These are phyloP conservation scores for Porites divaricata DNA, from an alignment of 92 coral and sea anemone species.

Conservation along the genomic window DNA sequence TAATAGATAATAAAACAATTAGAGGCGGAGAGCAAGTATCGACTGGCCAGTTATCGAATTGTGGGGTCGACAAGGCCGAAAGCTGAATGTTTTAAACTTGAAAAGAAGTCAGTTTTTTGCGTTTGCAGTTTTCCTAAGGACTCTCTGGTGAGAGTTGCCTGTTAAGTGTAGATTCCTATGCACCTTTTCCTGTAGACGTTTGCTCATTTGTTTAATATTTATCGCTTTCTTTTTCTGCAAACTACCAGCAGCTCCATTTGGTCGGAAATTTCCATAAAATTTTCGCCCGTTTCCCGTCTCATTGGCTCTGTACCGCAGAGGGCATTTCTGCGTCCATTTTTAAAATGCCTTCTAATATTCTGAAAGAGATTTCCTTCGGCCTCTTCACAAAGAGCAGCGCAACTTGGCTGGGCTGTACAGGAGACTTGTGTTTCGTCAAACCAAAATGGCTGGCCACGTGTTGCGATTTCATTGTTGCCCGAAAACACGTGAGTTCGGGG, in stretches of 20 bases:
- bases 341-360: background rate
- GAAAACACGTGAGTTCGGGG: background rate
- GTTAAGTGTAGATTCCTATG: no score
- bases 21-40: no score
- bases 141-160: no score
- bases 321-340: slow-evolving; percentile 9
- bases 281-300: background rate
- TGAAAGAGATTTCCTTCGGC: background rate
- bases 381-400: background rate
- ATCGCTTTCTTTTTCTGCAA: slow-evolving; percentile 3
- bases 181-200: no score
- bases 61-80: no score
- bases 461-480: background rate
- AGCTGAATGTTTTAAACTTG: no score
- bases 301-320: background rate
- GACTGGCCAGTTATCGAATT: no score
- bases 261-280: background rate
- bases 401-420: background rate
- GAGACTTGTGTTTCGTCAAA: background rate
- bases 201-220: no score
- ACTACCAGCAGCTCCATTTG: background rate
- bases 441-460: background rate
- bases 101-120: no score
- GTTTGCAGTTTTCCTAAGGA: no score
- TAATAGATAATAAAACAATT: no score